Evolutionary conservation across 2,113 vertebrate species (phyloP).

Genomic region (Hypocryptadius cinnamomeus): DNA sequence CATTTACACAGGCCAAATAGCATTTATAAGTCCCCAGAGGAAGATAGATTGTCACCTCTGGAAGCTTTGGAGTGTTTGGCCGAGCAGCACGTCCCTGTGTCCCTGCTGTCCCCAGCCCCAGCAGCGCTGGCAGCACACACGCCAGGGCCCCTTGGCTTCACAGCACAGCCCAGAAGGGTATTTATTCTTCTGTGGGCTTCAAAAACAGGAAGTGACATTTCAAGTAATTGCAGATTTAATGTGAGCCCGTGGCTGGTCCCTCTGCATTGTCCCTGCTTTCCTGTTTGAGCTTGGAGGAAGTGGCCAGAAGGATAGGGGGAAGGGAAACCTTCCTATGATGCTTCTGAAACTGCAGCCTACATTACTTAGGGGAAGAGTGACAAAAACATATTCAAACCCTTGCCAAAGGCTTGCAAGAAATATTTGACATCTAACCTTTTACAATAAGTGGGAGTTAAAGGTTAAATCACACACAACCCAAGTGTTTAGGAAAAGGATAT

Average conservation of each 20-base stretch:
- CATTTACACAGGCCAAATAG: not conserved
- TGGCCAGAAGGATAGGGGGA: not conserved
- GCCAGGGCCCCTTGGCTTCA: not conserved
- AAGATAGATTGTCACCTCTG: not conserved
- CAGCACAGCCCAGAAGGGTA: not conserved
- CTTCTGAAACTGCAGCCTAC: not conserved
- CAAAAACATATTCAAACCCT: constrained; percentile 49
- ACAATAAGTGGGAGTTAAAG: constrained; percentile 70
- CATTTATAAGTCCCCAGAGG: not conserved
- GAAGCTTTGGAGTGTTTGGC: not conserved
- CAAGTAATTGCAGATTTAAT: constrained; percentile 63
- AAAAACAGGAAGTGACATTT: constrained; percentile 73
- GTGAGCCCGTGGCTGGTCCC: constrained; percentile 18
- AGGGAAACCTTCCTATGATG: not conserved
- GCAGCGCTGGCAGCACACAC: rapidly evolving
- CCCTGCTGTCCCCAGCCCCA: rapidly evolving
- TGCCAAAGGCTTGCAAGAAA: constrained; percentile 59
- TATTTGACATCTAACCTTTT: constrained; percentile 74
- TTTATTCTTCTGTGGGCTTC: constrained; percentile 14
- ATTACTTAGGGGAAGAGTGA: constrained; percentile 24
- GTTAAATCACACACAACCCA: constrained; percentile 69
- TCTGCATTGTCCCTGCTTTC: constrained; percentile 66
- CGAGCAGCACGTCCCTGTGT: rapidly evolving
- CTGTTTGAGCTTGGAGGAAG: constrained; percentile 68
- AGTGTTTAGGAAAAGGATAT: constrained; percentile 65